Evolutionary conservation across 2,797 vertebrate genomes (phyloP), one percentile per base, ranked within the genome.

Genomic region (Semaprochilodus insignis): DNA sequence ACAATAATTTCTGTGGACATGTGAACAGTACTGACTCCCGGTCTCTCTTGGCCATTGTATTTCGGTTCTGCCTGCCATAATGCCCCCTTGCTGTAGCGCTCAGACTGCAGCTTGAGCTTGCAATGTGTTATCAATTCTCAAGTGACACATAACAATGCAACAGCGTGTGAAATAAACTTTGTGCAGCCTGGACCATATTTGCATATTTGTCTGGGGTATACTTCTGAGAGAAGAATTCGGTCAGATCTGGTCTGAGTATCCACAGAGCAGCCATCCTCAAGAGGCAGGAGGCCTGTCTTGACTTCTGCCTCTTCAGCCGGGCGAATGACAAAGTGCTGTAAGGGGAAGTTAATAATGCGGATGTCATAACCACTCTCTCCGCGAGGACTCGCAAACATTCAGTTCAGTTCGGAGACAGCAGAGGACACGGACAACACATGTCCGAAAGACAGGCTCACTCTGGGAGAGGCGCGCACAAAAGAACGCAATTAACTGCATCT

Each of bases 401-500:
- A 60, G 34, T 60, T 40, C 0, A 44, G 54, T 75, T 76, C 15
- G n/a, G 36, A 62, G 34, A 27, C 57, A 48, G 36, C 57, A 48
- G 57, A 62, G 51, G 70, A 72, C 66, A 71, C 19, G 21, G 6
- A 66, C 71, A 66, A 21, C 78, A 77, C 54, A 63, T 23, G 1
- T 76, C 72, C 52, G 67, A 73, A 16, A 52, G 70, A 70, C 55
- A 55, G 67, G 36, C 19, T 77, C 63, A 76, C 79, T 69, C 36
- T 72, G 15, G 51, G 15, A 71, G 55, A 48, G 11, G 52, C 7
- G 59, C 25, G 25, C 17, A 55, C 55, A 77, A 60, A n/a, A 36
- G 73, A 55, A 55, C 16, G 59, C 59, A 65, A 81, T 81, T 81
- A 81, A 55, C 71, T 14, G 59, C 80, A 55, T 54, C 71, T 74